phyloP scores from a whole-genome alignment of 2,113 vertebrate genomes.

The Ophiodon elongatus region DNA sequence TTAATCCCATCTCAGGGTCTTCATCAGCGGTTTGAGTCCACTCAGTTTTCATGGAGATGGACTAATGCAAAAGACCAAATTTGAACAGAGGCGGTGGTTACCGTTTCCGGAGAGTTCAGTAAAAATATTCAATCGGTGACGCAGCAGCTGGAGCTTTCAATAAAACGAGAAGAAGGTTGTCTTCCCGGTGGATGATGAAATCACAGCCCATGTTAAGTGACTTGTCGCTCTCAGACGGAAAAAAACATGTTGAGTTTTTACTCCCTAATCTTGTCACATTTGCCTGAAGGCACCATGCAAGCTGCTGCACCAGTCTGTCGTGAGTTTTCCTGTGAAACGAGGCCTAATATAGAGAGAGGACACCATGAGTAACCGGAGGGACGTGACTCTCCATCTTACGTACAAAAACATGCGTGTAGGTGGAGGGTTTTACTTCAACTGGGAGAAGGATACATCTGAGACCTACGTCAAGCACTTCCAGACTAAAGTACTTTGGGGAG shows the following conservation, averaged over 20 bases:
- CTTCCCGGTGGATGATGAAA: conserved; percentile 22
- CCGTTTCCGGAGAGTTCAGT: not conserved
- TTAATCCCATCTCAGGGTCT: not conserved
- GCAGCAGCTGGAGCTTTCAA: not conserved
- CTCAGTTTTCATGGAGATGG: not conserved
- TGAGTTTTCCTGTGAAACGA: conserved; percentile 19
- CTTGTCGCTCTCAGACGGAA: conserved; percentile 33
- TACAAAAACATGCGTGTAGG: not conserved
- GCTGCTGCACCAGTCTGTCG: conserved; percentile 44
- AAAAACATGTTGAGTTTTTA: conserved; percentile 48
- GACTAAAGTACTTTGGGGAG: not conserved
- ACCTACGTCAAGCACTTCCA: not conserved
- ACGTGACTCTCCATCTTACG: not conserved
- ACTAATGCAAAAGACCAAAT: not conserved
- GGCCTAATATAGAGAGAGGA: conserved; percentile 28
- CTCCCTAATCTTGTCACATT: conserved; percentile 45
- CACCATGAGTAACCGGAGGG: not conserved
- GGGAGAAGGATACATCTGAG: not conserved
- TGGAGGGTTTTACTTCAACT: not conserved
- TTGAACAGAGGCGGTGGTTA: not conserved
- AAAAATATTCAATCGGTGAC: not conserved
- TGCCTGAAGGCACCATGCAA: conserved; percentile 35
- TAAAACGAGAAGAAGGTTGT: not conserved
- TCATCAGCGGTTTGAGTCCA: too few species aligned
- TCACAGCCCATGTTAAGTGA: conserved; percentile 16